Base-by-base conservation (phyloP, 2,113 vertebrate species). In the Spea multiplicata region DNA sequence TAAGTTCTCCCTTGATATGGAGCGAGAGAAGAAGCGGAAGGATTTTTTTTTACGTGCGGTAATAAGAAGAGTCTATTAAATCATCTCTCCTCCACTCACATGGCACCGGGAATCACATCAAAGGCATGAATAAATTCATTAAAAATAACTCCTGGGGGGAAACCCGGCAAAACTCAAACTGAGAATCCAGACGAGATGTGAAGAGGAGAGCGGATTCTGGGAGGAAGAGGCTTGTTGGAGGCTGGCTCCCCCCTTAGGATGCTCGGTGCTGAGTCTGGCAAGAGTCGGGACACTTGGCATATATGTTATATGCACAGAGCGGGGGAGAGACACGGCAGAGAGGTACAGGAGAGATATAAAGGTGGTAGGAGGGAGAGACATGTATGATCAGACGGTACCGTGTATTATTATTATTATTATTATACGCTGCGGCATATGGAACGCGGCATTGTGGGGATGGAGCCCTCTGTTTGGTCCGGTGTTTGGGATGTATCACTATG, bases 81-180 rank as follows among this genome's bases (percentile, higher is more conserved):
- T 4, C 14, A 3, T 13, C 53, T 8, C 13, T 16, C 3, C 12
- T 44, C 71, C 8, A 47, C 44, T n/a, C 73, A 0, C 8, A 45
- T 65, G 4, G 0, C 30, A 44, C 30, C 0, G 0, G 12, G 55
- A 78, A 74, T 0, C 0, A 4, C 65, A 44, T 53, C 2, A 0
- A 69, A 47, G 75, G 50, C 6, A 52, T 49, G 8, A 66, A 13
- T 0, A 16, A 45, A 44, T 82, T 76, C 76, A 80, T 80, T 77
- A 82, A 77, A 73, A 67, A 61, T 10, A 53, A 55, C 46, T 66
- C 68, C 48, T 74, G 53, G 14, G 44, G 74, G 53, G 66, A 73
- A 17, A 49, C 17, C 49, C 6, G 8, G 12, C 7, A 9, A 66
- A 72, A 50, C 68, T 44, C 47, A 73, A 44, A 30, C 47, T 10